Conservation (phyloP, 2,888 invertebrate genomes). For the Rhodophaea formosa region DNA sequence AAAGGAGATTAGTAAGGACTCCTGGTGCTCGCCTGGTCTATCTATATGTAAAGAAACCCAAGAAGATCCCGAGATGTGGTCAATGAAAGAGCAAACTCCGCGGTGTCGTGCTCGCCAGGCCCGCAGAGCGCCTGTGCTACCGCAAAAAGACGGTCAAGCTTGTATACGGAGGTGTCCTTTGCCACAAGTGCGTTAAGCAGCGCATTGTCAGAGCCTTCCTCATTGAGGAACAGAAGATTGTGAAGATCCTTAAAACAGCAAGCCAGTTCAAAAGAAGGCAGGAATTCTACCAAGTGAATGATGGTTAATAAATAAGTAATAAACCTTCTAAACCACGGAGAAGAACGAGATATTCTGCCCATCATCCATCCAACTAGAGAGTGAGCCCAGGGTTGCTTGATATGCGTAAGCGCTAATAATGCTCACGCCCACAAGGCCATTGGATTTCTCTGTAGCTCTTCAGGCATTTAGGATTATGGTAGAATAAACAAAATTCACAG, state of each 20-base stretch:
- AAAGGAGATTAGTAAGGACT: constrained; percentile 97
- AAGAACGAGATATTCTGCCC: no score
- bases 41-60: constrained; percentile 98
- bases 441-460: no score
- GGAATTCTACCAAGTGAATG: constrained; percentile 67
- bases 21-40: constrained; percentile 99
- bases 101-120: constrained; percentile 96
- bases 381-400: no score
- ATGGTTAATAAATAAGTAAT: constrained; percentile 42
- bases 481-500: no score
- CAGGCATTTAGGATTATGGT: no score
- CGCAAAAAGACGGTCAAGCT: constrained; percentile 98
- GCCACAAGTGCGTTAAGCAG: constrained; percentile 97
- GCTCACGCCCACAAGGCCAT: no score
- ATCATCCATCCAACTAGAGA: no score
- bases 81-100: constrained; percentile 97
- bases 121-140: constrained; percentile 95
- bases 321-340: no score
- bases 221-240: constrained; percentile 99
- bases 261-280: constrained; percentile 63
- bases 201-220: constrained; percentile 99
- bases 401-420: no score
- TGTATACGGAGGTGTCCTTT: constrained; percentile 98
- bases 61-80: constrained; percentile 98
- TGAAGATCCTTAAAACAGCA: constrained; percentile 96